These are phyloP conservation scores for Conomelus anceps DNA, from an alignment of 2,888 invertebrate genomes.

Conservation along the genomic window DNA sequence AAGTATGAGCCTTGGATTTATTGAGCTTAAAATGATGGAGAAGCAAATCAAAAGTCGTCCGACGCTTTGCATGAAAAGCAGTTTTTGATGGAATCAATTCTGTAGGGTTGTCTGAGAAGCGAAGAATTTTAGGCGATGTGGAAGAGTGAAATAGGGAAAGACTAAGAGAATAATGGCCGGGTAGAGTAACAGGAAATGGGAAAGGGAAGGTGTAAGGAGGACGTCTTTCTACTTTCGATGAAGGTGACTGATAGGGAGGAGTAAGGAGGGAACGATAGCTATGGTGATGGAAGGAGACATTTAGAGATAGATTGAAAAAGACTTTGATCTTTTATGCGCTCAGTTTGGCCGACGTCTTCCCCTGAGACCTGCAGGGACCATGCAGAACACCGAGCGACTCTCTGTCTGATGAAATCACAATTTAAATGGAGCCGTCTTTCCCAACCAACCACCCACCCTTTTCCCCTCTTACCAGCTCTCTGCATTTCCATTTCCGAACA, in stretches of 20 bases:
- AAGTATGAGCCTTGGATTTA: background rate
- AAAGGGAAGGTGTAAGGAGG: background rate
- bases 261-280: background rate
- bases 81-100: background rate
- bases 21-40: background rate
- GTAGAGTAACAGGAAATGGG: background rate
- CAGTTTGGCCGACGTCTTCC: background rate
- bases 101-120: no score
- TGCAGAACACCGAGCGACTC: no score
- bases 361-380: background rate
- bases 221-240: background rate
- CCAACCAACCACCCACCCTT: background rate
- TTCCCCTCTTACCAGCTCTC: background rate
- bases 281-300: background rate
- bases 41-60: background rate
- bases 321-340: background rate
- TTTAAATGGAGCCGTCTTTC: background rate
- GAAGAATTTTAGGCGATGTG: background rate
- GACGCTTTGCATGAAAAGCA: background rate
- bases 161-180: background rate
- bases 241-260: background rate
- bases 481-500: background rate
- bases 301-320: background rate
- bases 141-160: background rate
- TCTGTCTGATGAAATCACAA: background rate